These are phyloP conservation scores for Rissa tridactyla DNA, from an alignment of 2,113 vertebrate genomes.

Conservation along the genomic window DNA sequence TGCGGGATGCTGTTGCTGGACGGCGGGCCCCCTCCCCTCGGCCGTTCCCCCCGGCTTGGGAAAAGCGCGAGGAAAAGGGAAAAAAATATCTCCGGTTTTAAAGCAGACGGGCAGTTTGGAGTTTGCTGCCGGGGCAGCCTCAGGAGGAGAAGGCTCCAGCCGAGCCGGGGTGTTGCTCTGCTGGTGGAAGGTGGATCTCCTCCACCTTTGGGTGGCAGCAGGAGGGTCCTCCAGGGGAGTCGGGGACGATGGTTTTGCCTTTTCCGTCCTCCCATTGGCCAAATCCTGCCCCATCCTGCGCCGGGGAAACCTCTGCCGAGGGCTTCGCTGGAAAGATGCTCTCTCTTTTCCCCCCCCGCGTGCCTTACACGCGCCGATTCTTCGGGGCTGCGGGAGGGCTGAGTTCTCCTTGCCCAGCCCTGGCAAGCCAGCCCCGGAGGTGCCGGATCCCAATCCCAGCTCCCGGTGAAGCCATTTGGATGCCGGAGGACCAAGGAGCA, in stretches of 20 bases:
- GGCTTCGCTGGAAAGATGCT: not conserved
- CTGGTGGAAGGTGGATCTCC: not conserved
- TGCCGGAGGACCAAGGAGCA: not conserved
- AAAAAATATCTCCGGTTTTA: not conserved
- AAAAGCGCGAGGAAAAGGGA: not conserved
- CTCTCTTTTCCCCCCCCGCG: not conserved
- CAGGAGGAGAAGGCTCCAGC: not conserved
- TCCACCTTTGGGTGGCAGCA: not conserved
- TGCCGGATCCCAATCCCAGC: not conserved
- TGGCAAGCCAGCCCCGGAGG: too few relatives aligned
- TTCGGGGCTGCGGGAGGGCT: not conserved
- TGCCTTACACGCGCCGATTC: not conserved
- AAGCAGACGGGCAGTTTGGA: rapidly evolving
- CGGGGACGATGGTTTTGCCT: not conserved
- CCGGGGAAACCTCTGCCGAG: not conserved
- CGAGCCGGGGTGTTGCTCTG: rapidly evolving
- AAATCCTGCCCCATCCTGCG: rapidly evolving
- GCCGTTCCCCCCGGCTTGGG: rapidly evolving
- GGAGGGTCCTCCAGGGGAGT: not conserved
- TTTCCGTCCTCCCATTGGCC: not conserved
- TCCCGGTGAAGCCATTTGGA: not conserved
- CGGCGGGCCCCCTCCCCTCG: rapidly evolving
- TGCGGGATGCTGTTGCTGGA: not conserved
- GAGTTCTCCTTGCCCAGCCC: rapidly evolving
- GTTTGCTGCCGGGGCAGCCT: not conserved